Evolutionary conservation across 2,797 vertebrate species (phyloP).

Genomic region (Cygnus olor): DNA sequence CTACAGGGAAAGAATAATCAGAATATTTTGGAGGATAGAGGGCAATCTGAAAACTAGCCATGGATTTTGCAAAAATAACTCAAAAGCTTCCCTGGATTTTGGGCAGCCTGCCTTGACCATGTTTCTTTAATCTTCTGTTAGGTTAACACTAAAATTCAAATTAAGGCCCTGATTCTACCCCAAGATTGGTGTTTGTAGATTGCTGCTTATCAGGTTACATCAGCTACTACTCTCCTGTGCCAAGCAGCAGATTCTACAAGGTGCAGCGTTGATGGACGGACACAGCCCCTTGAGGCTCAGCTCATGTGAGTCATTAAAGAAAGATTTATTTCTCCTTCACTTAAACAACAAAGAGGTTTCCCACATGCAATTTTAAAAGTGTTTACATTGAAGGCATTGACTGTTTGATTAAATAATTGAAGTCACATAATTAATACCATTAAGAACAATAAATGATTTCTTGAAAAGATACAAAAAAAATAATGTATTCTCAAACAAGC

Average conservation of each 20-base stretch:
- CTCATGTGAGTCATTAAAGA: constrained; percentile 30
- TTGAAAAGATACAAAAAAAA: constrained; percentile 18
- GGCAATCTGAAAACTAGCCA: not conserved
- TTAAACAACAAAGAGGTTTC: constrained; percentile 36
- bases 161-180: constrained; percentile 1
- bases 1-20: not conserved
- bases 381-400: constrained; percentile 22
- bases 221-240: not conserved
- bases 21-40: not conserved
- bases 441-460: constrained; percentile 20
- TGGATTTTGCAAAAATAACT: not conserved
- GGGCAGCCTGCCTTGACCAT: not conserved
- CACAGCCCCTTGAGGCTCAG: constrained; percentile 22
- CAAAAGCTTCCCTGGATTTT: not conserved
- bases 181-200: constrained; percentile 9
- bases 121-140: constrained; percentile 4
- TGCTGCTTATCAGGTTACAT: constrained; percentile 21
- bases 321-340: constrained; percentile 49
- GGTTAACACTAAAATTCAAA: constrained; percentile 41
- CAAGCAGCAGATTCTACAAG: not conserved
- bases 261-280: not conserved
- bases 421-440: constrained; percentile 35
- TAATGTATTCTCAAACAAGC: not conserved
- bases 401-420: constrained; percentile 41
- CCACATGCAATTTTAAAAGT: constrained; percentile 23